phyloP scores from a whole-genome alignment of 2,888 invertebrate species.

The Spisula solida region DNA sequence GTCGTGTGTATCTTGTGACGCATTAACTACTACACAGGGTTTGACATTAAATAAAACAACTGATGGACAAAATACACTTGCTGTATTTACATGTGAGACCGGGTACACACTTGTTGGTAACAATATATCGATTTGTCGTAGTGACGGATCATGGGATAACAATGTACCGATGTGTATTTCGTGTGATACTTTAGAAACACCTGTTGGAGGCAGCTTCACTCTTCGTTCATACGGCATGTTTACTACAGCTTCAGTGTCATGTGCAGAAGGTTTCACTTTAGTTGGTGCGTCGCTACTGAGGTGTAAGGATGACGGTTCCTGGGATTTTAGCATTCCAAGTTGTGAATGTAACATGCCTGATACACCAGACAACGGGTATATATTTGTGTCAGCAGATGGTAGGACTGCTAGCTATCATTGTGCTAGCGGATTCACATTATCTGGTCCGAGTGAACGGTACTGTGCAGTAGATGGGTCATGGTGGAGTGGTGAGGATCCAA shows the following conservation, averaged over 20 bases:
- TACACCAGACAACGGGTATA: conserved; percentile 23
- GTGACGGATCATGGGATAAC: conserved; percentile 62
- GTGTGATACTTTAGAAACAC: conserved; percentile 42
- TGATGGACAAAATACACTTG: conserved; percentile 47
- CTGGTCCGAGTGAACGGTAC: conserved; percentile 19
- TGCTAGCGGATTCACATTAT: conserved; percentile 37
- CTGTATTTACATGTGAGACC: conserved; percentile 46
- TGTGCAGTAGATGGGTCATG: conserved; percentile 43
- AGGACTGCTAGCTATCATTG: conserved; percentile 40
- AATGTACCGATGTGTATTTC: conserved; percentile 53
- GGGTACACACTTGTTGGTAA: conserved; percentile 57
- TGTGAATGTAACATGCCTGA: conserved; percentile 47
- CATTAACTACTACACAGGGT: conserved; percentile 38
- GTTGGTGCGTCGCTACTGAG: conserved; percentile 32
- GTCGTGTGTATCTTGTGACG: conserved; percentile 49
- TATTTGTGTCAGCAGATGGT: conserved; percentile 24
- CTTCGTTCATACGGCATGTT: conserved; percentile 35
- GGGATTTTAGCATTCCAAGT: conserved; percentile 47
- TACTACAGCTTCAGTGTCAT: conserved; percentile 45
- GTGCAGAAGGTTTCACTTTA: conserved; percentile 56
- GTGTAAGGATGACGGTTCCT: conserved; percentile 54
- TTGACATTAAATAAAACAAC: conserved; percentile 36
- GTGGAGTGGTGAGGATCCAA: conserved; percentile 36
- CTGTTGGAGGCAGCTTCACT: conserved; percentile 30
- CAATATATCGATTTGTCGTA: conserved; percentile 46